These are phyloP conservation scores for Phyllotreta striolata DNA, from an alignment of 2,888 invertebrate species.

Conservation along the genomic window DNA sequence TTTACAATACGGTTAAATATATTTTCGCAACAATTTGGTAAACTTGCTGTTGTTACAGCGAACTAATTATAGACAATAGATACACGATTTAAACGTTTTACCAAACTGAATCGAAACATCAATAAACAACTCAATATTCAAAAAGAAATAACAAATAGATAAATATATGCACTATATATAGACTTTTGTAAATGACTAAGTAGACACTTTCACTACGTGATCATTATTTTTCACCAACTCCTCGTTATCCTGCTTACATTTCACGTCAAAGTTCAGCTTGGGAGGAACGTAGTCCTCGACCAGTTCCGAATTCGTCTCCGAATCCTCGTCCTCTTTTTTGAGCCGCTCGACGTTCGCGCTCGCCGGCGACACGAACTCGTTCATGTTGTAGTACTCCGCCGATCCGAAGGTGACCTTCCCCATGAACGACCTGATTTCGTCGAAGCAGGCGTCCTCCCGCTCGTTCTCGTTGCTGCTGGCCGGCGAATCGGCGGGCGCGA, in stretches of 20 bases:
- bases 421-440: slow-evolving; percentile 90
- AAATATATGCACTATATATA: slow-evolving; percentile 16
- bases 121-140: slow-evolving; percentile 5
- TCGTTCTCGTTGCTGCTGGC: slow-evolving; percentile 84
- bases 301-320: slow-evolving; percentile 55
- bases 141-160: slow-evolving; percentile 20
- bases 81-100: neutral
- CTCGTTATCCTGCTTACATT: slow-evolving; percentile 63
- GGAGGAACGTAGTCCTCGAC: slow-evolving; percentile 50
- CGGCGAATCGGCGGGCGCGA: slow-evolving; percentile 75
- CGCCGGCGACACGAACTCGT: slow-evolving; percentile 61
- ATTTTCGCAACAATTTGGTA: neutral
- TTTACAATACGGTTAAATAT: neutral
- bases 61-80: no score
- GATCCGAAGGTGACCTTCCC: slow-evolving; percentile 73
- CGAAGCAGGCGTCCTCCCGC: slow-evolving; percentile 82
- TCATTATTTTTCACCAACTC: slow-evolving; percentile 69
- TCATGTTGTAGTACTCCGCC: slow-evolving; percentile 57
- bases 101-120: slow-evolving; percentile 4
- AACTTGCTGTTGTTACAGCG: no score
- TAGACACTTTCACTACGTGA: slow-evolving; percentile 67
- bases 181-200: slow-evolving; percentile 60
- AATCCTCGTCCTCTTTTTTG: slow-evolving; percentile 64
- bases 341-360: slow-evolving; percentile 62
- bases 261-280: slow-evolving; percentile 43